Evolutionary conservation across 2,797 vertebrate genomes (phyloP).

Genomic region (Sebastes melanostomus): DNA sequence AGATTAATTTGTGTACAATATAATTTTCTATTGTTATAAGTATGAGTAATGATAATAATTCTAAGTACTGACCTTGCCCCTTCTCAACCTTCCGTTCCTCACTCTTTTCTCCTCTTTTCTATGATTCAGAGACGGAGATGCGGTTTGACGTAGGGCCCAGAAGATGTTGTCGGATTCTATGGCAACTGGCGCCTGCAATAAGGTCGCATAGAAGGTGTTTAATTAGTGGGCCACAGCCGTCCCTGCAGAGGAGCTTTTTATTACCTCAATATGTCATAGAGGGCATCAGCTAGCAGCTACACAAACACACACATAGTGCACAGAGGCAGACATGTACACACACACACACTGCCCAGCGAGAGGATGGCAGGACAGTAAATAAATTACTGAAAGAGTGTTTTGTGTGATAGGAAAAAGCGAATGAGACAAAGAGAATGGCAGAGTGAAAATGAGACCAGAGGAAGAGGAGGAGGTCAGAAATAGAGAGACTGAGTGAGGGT

Average conservation of each 20-base stretch:
- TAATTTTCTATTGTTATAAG: slow-evolving; percentile 17
- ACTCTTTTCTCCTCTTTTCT: neutral
- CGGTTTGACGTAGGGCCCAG: slow-evolving; percentile 65
- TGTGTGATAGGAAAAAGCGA: neutral
- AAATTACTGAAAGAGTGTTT: neutral
- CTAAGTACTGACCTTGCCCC: slow-evolving; percentile 72
- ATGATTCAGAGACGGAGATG: slow-evolving; percentile 69
- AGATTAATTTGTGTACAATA: slow-evolving; percentile 50
- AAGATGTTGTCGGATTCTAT: slow-evolving; percentile 68
- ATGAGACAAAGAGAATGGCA: slow-evolving; percentile 6
- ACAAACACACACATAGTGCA: slow-evolving; percentile 4
- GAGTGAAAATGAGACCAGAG: neutral
- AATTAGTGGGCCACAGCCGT: slow-evolving; percentile 81
- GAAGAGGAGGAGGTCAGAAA: neutral
- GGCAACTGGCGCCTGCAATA: slow-evolving; percentile 76
- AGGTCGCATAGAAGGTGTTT: slow-evolving; percentile 81
- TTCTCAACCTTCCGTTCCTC: slow-evolving; percentile 20
- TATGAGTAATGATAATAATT: neutral
- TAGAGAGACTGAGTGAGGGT: slow-evolving; percentile 4
- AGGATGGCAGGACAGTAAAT: neutral
- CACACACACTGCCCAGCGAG: slow-evolving; percentile 7
- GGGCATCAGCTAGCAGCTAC: slow-evolving; percentile 55
- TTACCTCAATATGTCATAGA: slow-evolving; percentile 84
- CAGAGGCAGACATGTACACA: neutral
- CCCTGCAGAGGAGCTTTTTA: slow-evolving; percentile 81